phyloP scores from a whole-genome alignment of 1,140 invertebrate species.

The Caenorhabditis latens region DNA sequence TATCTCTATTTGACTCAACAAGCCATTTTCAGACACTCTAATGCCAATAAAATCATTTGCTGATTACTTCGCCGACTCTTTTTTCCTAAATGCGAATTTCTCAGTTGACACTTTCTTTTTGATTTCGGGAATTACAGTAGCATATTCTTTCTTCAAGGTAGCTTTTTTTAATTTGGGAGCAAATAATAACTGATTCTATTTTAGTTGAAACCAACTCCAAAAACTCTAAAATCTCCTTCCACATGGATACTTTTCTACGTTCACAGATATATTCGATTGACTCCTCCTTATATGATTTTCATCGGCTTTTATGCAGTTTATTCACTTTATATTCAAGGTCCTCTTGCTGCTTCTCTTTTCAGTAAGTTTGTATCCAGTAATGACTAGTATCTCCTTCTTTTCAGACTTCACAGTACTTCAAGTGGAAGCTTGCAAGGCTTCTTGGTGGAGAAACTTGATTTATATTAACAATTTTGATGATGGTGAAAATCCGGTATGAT shows the following conservation, averaged over 20 bases:
- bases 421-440: constrained; percentile 74
- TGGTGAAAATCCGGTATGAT: constrained; percentile 7
- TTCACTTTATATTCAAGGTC: constrained; percentile 69
- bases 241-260: constrained; percentile 66
- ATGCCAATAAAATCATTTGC: neutral
- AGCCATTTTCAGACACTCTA: constrained; percentile 53
- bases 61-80: constrained; percentile 45
- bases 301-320: constrained; percentile 73
- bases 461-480: constrained; percentile 79
- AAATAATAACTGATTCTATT: neutral
- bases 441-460: constrained; percentile 80
- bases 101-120: constrained; percentile 64
- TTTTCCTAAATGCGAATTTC: constrained; percentile 57
- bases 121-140: constrained; percentile 58
- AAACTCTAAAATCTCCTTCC: constrained; percentile 36
- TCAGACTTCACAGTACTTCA: constrained; percentile 66
- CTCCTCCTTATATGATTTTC: constrained; percentile 65
- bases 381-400: neutral
- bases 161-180: too few species aligned
- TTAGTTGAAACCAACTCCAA: constrained; percentile 7
- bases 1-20: neutral
- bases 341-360: constrained; percentile 52
- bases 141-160: constrained; percentile 64
- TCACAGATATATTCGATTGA: constrained; percentile 63
- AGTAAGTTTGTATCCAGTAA: constrained; percentile 61